phyloP scores from a whole-genome alignment of 1,140 invertebrate species.

The Procambarus virginalis region DNA sequence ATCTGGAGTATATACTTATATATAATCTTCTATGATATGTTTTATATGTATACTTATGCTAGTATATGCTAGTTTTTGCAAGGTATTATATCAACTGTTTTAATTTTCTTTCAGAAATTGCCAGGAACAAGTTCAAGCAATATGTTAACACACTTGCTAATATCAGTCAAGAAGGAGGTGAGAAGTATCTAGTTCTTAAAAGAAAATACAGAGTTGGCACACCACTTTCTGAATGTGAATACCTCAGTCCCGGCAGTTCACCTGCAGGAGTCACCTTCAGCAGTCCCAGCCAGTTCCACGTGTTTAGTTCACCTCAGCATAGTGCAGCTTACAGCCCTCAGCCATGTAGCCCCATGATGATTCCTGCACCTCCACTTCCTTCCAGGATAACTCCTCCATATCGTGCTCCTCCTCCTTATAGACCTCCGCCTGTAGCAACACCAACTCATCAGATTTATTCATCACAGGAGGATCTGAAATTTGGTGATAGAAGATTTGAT shows the following conservation, averaged over 20 bases:
- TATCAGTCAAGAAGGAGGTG: constrained; percentile 82
- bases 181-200: constrained; percentile 89
- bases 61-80: too few species aligned
- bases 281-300: constrained; percentile 34
- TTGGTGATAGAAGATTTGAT: constrained; percentile 36
- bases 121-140: constrained; percentile 89
- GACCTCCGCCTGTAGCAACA: constrained; percentile 54
- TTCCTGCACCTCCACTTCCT: constrained; percentile 49
- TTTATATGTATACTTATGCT: neutral
- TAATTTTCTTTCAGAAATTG: constrained; percentile 75
- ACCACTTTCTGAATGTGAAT: constrained; percentile 52
- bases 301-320: constrained; percentile 40
- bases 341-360: constrained; percentile 3
- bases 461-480: constrained; percentile 29
- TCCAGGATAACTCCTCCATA: constrained; percentile 55
- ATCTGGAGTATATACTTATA: neutral
- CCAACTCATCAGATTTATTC: constrained; percentile 39
- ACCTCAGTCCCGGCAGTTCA: constrained; percentile 35
- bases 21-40: neutral
- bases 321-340: constrained; percentile 42
- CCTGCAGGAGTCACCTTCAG: constrained; percentile 2
- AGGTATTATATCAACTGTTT: neutral
- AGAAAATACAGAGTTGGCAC: constrained; percentile 79
- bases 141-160: constrained; percentile 91
- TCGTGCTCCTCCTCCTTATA: constrained; percentile 67